A percentile compares a stretch with the other conserved stretches of the same genome.
These are phyloP conservation scores for Sussaba pulchella DNA, from an alignment of 2,888 invertebrate species.

Conservation along the genomic window DNA sequence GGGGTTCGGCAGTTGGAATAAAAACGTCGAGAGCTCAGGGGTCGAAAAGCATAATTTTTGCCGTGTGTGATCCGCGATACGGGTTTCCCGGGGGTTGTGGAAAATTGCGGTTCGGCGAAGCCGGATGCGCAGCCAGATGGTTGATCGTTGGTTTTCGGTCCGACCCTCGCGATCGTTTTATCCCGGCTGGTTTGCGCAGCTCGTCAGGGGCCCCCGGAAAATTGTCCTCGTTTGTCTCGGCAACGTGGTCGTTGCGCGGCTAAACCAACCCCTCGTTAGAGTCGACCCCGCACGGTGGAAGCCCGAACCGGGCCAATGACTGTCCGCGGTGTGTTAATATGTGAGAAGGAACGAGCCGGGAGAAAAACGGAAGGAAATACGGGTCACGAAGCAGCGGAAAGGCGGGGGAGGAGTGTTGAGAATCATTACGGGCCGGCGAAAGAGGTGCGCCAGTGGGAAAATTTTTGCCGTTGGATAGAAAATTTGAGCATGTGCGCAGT, in stretches of 20 bases:
- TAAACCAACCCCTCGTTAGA: slow-evolving; percentile 64
- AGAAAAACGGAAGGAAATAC: slow-evolving; percentile 54
- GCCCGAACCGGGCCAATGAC: slow-evolving; percentile 3
- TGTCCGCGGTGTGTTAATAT: slow-evolving; percentile 16
- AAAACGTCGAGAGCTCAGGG: slow-evolving; percentile 6
- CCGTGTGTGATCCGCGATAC: not conserved
- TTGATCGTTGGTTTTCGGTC: slow-evolving; percentile 36
- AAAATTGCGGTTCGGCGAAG: slow-evolving; percentile 40
- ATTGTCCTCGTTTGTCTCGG: slow-evolving; percentile 57
- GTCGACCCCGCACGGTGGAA: slow-evolving; percentile 26
- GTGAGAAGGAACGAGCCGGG: slow-evolving; percentile 14
- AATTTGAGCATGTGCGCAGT: not conserved
- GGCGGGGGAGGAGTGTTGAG: slow-evolving; percentile 28
- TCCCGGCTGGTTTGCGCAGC: slow-evolving; percentile 33
- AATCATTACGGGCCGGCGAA: slow-evolving; percentile 60
- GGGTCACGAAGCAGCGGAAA: no score
- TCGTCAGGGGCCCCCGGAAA: slow-evolving; percentile 20
- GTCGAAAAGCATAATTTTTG: slow-evolving; percentile 12
- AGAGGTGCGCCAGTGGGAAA: slow-evolving; percentile 56
- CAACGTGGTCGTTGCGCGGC: slow-evolving; percentile 56
- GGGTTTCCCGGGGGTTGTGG: slow-evolving; percentile 20
- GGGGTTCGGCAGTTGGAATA: not conserved
- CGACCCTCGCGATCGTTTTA: slow-evolving; percentile 50
- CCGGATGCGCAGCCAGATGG: slow-evolving; percentile 67
- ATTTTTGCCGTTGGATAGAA: slow-evolving; percentile 42